A percentile compares a stretch with the other conserved stretches of the same genome.
Evolutionary conservation across 2,888 invertebrate genomes (phyloP).

Genomic region (Drosophila cracens): DNA sequence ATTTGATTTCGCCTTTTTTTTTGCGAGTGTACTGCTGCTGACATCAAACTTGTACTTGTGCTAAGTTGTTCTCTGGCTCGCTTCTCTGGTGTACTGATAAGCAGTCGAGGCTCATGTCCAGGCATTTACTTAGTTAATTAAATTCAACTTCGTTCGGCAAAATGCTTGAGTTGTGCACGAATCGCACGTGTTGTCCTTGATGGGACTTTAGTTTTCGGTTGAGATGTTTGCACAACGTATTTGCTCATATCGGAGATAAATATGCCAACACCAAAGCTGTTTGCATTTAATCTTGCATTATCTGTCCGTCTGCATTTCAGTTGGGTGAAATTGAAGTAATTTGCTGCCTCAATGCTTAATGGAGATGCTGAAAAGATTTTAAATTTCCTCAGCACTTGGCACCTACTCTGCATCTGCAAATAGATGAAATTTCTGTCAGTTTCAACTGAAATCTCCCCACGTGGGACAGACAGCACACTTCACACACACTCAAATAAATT

Average conservation of each 20-base stretch:
- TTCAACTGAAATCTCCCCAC: conserved; percentile 25
- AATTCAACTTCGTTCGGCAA: conserved; percentile 68
- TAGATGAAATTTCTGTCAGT: conserved; percentile 23
- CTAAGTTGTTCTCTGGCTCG: conserved; percentile 50
- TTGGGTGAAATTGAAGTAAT: conserved; percentile 50
- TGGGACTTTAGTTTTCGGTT: background rate
- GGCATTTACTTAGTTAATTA: conserved; percentile 81
- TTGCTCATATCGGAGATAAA: conserved; percentile 67
- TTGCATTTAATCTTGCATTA: conserved; percentile 71
- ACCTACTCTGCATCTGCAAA: conserved; percentile 33
- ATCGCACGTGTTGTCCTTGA: conserved; percentile 32
- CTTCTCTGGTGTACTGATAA: conserved; percentile 49
- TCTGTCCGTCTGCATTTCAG: conserved; percentile 51
- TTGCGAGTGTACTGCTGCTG: conserved; percentile 24
- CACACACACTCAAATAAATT: background rate
- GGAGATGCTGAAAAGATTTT: conserved; percentile 61
- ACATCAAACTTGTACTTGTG: conserved; percentile 62
- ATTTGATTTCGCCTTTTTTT: background rate
- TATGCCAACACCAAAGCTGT: conserved; percentile 53
- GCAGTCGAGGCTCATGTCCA: conserved; percentile 60
- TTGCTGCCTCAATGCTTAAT: conserved; percentile 66
- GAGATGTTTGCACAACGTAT: conserved; percentile 61
- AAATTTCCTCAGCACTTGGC: conserved; percentile 48
- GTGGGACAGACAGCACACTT: conserved; percentile 9
- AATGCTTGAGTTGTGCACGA: conserved; percentile 34